phyloP scores from a whole-genome alignment of 2,888 invertebrate genomes.

The Synanthedon andrenaeformis region DNA sequence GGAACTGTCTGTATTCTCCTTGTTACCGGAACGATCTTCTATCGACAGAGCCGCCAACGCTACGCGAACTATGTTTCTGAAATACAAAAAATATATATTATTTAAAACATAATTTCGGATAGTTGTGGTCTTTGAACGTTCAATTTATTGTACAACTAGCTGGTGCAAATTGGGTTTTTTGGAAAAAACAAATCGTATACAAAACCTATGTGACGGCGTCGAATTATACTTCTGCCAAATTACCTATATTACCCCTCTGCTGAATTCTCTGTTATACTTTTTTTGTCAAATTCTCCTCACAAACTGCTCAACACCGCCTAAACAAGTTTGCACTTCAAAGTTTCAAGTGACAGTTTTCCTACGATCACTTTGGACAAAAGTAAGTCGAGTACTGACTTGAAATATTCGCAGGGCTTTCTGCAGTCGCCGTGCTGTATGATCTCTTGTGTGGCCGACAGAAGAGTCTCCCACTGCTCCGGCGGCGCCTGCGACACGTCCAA shows the following conservation, averaged over 20 bases:
- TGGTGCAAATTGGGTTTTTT: too few species aligned
- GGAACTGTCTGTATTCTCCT: slow-evolving; percentile 46
- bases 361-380: too few species aligned
- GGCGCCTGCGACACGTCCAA: slow-evolving; percentile 40
- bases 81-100: slow-evolving; percentile 11
- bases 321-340: too few species aligned
- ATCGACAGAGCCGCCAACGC: slow-evolving; percentile 78
- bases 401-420: slow-evolving; percentile 47
- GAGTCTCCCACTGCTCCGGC: slow-evolving; percentile 43
- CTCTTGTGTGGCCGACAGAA: slow-evolving; percentile 56
- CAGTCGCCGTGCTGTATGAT: slow-evolving; percentile 62
- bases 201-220: too few species aligned
- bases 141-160: too few species aligned
- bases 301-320: too few species aligned
- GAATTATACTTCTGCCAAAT: too few species aligned
- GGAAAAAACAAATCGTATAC: too few species aligned
- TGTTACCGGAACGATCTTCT: slow-evolving; percentile 43
- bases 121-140: not conserved
- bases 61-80: slow-evolving; percentile 78
- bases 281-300: too few species aligned
- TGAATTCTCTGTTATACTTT: too few species aligned
- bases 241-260: too few species aligned
- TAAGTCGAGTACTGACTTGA: slow-evolving; percentile 39
- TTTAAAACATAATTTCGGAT: not conserved
- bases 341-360: too few species aligned